Conservation (phyloP, 1,140 invertebrate species). For the Nasonia vitripennis region DNA sequence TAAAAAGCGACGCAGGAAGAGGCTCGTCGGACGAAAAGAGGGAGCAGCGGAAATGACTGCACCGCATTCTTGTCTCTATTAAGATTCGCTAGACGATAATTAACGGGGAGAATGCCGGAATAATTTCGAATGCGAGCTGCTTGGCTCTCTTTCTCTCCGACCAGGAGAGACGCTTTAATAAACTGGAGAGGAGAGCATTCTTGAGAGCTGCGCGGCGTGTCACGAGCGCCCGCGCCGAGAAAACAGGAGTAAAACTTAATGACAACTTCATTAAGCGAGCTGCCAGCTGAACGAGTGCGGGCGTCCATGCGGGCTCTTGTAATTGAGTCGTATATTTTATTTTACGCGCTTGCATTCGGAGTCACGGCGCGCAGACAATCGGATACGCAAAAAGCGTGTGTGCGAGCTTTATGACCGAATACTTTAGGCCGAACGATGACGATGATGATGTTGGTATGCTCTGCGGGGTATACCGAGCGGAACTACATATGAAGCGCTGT, state of each 20-base stretch:
- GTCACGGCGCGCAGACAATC: neutral
- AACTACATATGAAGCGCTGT: conserved; percentile 20
- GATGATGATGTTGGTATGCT: neutral
- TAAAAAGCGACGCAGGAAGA: conserved; percentile 16
- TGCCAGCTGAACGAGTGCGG: conserved; percentile 17
- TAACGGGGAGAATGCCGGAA: conserved; percentile 32
- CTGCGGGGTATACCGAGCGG: neutral
- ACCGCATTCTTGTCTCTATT: conserved; percentile 46
- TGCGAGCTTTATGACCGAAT: neutral
- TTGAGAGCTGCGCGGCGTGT: neutral
- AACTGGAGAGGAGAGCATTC: conserved; percentile 41
- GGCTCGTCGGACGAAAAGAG: conserved; percentile 1
- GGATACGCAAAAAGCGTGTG: neutral
- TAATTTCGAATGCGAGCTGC: conserved; percentile 39
- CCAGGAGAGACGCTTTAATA: conserved; percentile 40
- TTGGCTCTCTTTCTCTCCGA: neutral
- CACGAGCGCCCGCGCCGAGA: neutral
- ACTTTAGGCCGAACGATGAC: neutral
- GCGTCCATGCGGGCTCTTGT: neutral
- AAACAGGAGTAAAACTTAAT: conserved; percentile 48
- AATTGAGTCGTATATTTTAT: conserved; percentile 29
- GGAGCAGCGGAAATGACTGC: conserved; percentile 41
- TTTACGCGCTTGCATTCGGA: neutral
- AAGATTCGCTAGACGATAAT: conserved; percentile 49
- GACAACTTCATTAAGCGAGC: conserved; percentile 52